phyloP scores from a whole-genome alignment of 2,113 vertebrate genomes.

The Coptodon bakossiorum region DNA sequence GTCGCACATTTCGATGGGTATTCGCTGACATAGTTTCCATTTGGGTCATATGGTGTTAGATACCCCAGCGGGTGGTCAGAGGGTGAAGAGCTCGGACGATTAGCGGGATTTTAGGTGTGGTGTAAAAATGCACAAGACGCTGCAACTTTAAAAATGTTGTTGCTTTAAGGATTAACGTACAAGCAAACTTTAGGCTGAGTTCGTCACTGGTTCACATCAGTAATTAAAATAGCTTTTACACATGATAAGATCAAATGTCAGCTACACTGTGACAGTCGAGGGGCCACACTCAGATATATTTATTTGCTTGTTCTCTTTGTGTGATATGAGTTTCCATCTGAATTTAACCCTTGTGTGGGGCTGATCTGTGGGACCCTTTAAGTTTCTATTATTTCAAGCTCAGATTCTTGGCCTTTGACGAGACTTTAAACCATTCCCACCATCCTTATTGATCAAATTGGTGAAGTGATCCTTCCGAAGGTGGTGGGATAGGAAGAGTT shows the following conservation, averaged over 20 bases:
- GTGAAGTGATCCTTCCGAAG: fast-evolving
- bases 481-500: background rate
- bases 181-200: fast-evolving
- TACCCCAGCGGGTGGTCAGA: background rate
- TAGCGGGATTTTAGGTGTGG: background rate
- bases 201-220: background rate
- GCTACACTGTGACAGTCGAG: fast-evolving
- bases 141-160: background rate
- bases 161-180: background rate
- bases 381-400: background rate
- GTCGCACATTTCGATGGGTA: fast-evolving
- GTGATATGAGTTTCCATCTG: background rate
- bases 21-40: fast-evolving
- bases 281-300: background rate
- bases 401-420: fast-evolving
- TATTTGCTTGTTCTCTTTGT: background rate
- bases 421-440: background rate
- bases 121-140: background rate
- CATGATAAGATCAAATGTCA: background rate
- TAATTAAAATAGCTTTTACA: background rate
- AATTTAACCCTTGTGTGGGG: background rate
- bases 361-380: background rate
- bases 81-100: background rate
- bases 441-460: fast-evolving
- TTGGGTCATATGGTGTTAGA: fast-evolving